Evolutionary conservation across 2,888 invertebrate species (phyloP), one percentile per base, ranked within the genome.

Genomic region (Allophyes oxyacanthae): DNA sequence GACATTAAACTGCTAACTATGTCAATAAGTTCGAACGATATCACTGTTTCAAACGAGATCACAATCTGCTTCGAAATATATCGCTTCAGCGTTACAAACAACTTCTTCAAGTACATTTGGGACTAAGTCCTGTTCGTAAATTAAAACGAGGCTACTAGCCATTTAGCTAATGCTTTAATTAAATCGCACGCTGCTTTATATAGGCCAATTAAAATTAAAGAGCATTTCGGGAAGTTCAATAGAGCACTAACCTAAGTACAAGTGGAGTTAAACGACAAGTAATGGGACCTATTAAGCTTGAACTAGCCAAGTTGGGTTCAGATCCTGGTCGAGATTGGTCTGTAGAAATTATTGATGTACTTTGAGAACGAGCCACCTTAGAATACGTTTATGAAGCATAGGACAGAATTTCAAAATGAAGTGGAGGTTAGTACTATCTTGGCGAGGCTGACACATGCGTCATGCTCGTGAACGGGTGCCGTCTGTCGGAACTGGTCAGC

Each of bases 181-280:
- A 66, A 67, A 77, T 72, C 42, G 67, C 51, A 70, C 64, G 53
- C 64, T 56, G 51, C 58, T 75, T 69, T 74, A 70, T 64, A 60
- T 67, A 62, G 48, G 50, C 58, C 67, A 75, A 72, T 75, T 77
- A 71, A 68, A 78, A 72, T 68, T 63, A 69, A 75, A 72, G 68
- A 75, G 66, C 72, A 43, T 74, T 74, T 57, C 26, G 51, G 64
- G 64, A 62, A 65, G 62, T 78, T 70, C 58, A 49, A 65, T 66
- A 66, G 55, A 67, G 52, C 38, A 50, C 53, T 56, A 44, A 61
- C 42, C 7, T 36, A 64, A 49, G 28, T 41, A 46, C 37, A 50
- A 54, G 41, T 58, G 30, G n/a, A 60, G 40, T 52, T 64, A 42
- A 61, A 55, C 34, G 43, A 30, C 25, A 13, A 50, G 34, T 52